Evolutionary conservation across 2,888 invertebrate genomes (phyloP).

Genomic region (Graphium colonna): DNA sequence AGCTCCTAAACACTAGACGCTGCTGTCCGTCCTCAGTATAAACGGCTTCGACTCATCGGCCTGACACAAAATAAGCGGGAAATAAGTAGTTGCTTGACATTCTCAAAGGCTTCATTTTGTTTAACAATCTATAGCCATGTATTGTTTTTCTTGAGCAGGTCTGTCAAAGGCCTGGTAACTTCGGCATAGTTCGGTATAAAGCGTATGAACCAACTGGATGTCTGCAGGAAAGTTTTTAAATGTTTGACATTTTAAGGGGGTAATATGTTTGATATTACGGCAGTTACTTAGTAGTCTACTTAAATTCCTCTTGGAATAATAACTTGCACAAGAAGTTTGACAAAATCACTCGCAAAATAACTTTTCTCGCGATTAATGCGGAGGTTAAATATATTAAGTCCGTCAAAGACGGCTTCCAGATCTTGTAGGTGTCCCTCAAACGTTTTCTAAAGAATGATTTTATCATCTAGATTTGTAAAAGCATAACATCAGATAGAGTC

Average conservation of each 20-base stretch:
- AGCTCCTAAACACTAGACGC: constrained; percentile 33
- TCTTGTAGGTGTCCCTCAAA: constrained; percentile 36
- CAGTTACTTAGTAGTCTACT: constrained; percentile 36
- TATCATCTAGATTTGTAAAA: constrained; percentile 29
- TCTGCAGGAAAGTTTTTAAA: constrained; percentile 32
- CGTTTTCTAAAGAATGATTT: constrained; percentile 33
- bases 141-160: constrained; percentile 30
- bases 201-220: constrained; percentile 35
- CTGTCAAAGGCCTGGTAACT: constrained; percentile 29
- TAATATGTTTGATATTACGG: constrained; percentile 32
- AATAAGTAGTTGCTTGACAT: constrained; percentile 7
- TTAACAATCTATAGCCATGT: constrained; percentile 26
- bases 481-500: constrained; percentile 19
- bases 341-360: constrained; percentile 29
- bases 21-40: constrained; percentile 37
- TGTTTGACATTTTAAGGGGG: constrained; percentile 30
- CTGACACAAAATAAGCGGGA: constrained; percentile 27
- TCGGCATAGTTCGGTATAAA: constrained; percentile 31
- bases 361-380: constrained; percentile 37
- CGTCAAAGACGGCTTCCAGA: constrained; percentile 32
- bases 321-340: constrained; percentile 39
- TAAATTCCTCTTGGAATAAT: constrained; percentile 34
- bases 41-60: constrained; percentile 31
- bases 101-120: constrained; percentile 17
- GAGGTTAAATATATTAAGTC: constrained; percentile 30